Percentiles rank a stretch among this genome's conserved stretches.
phyloP scores from a whole-genome alignment of 1,140 invertebrate species.

The Sitodiplosis mosellana region DNA sequence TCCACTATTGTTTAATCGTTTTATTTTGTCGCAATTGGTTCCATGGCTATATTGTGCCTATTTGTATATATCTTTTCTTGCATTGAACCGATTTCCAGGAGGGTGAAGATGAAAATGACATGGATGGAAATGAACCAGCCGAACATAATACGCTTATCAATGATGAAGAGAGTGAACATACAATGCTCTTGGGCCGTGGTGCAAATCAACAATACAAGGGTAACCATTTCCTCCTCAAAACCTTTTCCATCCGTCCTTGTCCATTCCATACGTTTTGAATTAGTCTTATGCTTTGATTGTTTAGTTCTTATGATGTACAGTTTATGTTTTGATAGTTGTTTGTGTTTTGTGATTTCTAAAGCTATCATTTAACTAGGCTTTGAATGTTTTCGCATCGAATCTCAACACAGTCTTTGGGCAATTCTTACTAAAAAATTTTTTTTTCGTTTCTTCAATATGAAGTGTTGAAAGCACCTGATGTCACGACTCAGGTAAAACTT shows the following conservation, averaged over 20 bases:
- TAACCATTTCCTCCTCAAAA: not conserved
- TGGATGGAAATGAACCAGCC: slow-evolving; percentile 10
- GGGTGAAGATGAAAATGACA: slow-evolving; percentile 20
- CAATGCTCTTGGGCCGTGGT: not conserved
- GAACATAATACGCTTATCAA: not conserved
- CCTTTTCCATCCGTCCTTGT: not conserved
- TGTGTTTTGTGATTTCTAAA: not conserved
- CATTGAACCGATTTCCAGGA: slow-evolving; percentile 14
- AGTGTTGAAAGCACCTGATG: no score
- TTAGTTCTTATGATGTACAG: not conserved
- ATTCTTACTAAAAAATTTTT: no score
- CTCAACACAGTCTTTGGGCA: no score
- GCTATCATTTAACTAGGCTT: no score
- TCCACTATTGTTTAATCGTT: no score
- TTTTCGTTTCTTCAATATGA: no score
- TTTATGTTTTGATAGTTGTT: not conserved
- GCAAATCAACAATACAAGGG: not conserved
- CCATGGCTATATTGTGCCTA: no score
- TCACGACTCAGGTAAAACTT: no score
- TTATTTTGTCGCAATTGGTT: no score
- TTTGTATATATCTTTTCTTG: no score
- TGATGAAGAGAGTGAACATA: slow-evolving; percentile 1
- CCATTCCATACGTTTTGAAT: no score
- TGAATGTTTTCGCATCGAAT: no score
- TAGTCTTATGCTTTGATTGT: not conserved